Evolutionary conservation across 2,113 vertebrate species (phyloP).

Genomic region (Nothocercus nigrocapillus): DNA sequence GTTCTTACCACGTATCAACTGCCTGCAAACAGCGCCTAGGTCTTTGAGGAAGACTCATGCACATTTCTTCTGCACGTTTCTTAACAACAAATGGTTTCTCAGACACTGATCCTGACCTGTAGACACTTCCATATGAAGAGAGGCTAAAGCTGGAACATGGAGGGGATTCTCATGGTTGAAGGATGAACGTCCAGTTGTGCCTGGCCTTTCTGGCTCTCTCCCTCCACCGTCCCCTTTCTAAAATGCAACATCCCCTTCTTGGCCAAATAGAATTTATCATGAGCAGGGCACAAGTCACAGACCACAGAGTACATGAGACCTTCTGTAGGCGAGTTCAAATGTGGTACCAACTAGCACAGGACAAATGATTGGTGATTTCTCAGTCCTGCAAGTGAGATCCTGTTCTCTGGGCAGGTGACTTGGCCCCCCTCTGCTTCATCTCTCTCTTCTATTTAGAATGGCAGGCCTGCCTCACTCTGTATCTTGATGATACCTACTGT

Average conservation of each 20-base stretch:
- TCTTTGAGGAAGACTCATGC: background rate
- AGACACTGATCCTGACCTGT: background rate
- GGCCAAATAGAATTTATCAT: rapidly evolving
- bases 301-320: background rate
- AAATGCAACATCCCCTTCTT: background rate
- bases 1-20: background rate
- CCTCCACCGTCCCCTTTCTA: background rate
- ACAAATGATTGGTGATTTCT: rapidly evolving
- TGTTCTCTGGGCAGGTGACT: background rate
- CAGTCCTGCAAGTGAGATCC: background rate
- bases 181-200: background rate
- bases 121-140: background rate
- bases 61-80: no score
- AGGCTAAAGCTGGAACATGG: background rate
- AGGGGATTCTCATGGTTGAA: background rate
- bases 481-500: background rate
- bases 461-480: no score
- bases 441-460: background rate
- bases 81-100: background rate
- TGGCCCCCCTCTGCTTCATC: background rate
- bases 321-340: background rate
- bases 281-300: background rate
- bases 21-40: background rate
- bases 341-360: rapidly evolving
- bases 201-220: background rate